phyloP scores from a whole-genome alignment of 2,113 vertebrate species.

The Nycticorax nycticorax region DNA sequence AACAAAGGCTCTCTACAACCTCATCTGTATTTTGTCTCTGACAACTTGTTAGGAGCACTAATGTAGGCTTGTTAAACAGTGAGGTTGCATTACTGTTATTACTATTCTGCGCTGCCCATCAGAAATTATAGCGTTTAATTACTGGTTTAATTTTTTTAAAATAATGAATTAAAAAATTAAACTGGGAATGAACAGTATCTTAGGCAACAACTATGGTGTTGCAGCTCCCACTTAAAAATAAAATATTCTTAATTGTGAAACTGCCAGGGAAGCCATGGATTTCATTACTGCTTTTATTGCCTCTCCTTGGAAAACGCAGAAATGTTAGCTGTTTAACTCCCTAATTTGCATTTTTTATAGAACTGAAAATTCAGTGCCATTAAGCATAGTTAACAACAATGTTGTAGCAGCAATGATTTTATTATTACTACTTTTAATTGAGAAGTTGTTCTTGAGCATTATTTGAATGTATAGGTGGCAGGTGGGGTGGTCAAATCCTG shows the following conservation, averaged over 20 bases:
- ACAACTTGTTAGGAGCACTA: neutral
- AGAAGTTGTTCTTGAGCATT: neutral
- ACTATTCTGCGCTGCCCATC: neutral
- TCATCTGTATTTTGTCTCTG: neutral
- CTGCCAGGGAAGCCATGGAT: neutral
- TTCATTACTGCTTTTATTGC: conserved; percentile 7
- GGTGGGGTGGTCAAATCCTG: neutral
- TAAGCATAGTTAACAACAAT: neutral
- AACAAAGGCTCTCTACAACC: neutral
- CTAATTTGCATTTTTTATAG: neutral
- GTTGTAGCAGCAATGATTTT: neutral
- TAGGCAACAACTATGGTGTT: neutral
- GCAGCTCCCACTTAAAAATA: neutral
- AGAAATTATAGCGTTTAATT: neutral
- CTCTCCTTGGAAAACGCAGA: neutral
- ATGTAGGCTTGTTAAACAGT: neutral
- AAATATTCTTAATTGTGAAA: neutral
- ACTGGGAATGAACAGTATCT: neutral
- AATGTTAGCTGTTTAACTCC: neutral
- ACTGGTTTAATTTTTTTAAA: neutral
- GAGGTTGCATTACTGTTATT: neutral
- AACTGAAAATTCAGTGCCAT: neutral
- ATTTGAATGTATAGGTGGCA: neutral
- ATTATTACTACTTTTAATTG: neutral
- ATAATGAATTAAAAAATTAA: neutral